Base-by-base conservation (phyloP, 1,140 invertebrate species). In the Octopus sinensis region DNA sequence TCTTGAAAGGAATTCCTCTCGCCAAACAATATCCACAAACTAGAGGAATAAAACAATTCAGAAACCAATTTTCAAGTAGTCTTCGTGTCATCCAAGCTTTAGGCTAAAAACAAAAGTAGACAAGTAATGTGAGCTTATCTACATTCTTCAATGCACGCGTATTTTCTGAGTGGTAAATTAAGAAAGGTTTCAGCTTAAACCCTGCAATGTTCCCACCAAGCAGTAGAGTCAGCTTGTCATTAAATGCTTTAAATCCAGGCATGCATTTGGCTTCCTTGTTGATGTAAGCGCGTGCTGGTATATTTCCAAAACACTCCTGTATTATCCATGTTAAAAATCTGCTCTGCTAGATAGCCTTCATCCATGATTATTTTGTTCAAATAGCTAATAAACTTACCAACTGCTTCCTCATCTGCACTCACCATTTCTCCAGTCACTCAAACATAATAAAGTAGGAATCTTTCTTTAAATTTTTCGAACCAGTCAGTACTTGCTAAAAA, bases 401-500 rank as follows among this genome's bases (percentile, higher is more conserved):
- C 62, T 68, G 9, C 62, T 68, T 68, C 62, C 62, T 68, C 62
- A 68, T 68, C 62, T 68, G 62, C 62, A 68, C 62, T 68, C 62
- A n/a, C 62, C n/a, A n/a, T n/a, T 68, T 68, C 62, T 68, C 62
- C 62, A 68, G 9, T 68, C 9, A 68, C n/a, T 68, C n/a, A n/a
- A 68, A 68, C 62, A 68, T 68, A 12, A 68, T 68, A n/a, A 68
- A 68, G 62, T 68, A 12, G 9, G 62, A 68, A 68, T 68, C 62
- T 68, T 68, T 68, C n/a, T n/a, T 68, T 68, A n/a, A 68, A 68
- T n/a, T n/a, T 68, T 68, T 68, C n/a, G 62, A 68, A 68, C 62
- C 62, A 68, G 9, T n/a, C n/a, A n/a, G 62, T 68, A 68, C 62
- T 68, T 68, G 62, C 62, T 68, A 68, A 9, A 68, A 68, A 68